These are phyloP conservation scores for Ceyx cyanopectus DNA, from an alignment of 2,113 vertebrate species.

Conservation along the genomic window DNA sequence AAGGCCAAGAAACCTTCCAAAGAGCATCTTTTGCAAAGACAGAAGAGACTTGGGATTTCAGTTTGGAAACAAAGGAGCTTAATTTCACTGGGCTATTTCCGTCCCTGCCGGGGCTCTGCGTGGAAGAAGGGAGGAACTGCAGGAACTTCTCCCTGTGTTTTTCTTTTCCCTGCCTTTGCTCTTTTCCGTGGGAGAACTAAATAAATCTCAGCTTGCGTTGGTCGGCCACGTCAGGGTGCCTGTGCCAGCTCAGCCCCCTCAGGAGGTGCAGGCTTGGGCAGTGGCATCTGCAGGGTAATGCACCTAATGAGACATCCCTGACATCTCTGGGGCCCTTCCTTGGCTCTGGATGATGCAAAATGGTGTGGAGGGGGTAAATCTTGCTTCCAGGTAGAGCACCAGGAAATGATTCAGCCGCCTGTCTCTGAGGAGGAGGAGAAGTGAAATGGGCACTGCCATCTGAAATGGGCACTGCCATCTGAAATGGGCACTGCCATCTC, in stretches of 20 bases:
- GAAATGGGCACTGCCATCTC: too few species aligned
- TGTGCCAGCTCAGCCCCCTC: background rate
- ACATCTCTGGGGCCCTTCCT: background rate
- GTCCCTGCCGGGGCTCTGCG: background rate
- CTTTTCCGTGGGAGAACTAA: background rate
- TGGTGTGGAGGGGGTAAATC: background rate
- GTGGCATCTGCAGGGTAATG: background rate
- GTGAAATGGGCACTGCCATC: background rate
- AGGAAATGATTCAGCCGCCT: background rate
- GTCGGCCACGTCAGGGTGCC: background rate
- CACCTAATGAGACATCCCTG: background rate
- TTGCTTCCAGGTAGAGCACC: background rate
- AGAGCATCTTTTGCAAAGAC: slow-evolving; percentile 26
- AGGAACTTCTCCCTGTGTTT: background rate
- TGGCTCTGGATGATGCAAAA: background rate
- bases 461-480: background rate
- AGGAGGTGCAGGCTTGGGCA: background rate
- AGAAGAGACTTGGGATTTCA: slow-evolving; percentile 47
- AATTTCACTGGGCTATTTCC: slow-evolving; percentile 15
- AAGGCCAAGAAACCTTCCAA: slow-evolving; percentile 39
- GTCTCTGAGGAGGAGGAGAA: background rate
- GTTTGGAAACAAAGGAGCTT: slow-evolving; percentile 48
- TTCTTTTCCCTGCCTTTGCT: background rate
- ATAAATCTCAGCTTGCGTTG: background rate
- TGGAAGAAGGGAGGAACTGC: background rate